phyloP scores from a whole-genome alignment of 2,797 vertebrate species.

The Ptychadena robeensis region DNA sequence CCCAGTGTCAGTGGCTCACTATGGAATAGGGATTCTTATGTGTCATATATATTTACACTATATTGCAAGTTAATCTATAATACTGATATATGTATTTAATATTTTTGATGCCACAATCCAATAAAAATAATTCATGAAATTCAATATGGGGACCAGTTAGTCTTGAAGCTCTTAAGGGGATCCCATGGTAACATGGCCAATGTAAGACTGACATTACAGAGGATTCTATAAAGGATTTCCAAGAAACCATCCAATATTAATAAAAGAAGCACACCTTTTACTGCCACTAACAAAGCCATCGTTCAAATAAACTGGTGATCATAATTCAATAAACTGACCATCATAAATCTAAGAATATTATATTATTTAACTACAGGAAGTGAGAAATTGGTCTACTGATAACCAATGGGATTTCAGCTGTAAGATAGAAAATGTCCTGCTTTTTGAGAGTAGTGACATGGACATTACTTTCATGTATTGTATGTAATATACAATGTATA shows the following conservation, averaged over 20 bases:
- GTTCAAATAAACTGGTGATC: neutral
- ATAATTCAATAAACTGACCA: neutral
- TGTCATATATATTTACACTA: neutral
- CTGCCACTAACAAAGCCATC: neutral
- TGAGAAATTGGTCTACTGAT: too few relatives aligned
- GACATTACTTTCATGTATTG: too few relatives aligned
- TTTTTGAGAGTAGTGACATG: too few relatives aligned
- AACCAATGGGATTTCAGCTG: too few relatives aligned
- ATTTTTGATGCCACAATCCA: neutral
- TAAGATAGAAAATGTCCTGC: too few relatives aligned
- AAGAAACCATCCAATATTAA: neutral
- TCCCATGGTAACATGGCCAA: neutral
- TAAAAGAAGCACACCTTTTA: neutral
- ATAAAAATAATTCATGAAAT: neutral
- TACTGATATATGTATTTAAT: slow-evolving; percentile 7
- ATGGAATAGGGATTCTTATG: neutral
- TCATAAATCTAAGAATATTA: neutral
- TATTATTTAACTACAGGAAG: too few relatives aligned
- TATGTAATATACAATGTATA: too few relatives aligned
- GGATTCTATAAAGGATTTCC: neutral
- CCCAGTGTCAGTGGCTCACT: neutral
- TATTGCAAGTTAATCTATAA: neutral
- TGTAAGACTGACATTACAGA: neutral
- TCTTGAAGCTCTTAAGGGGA: neutral
- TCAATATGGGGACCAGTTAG: neutral